These are phyloP conservation scores for Copidosoma aretas DNA, from an alignment of 2,888 invertebrate genomes.

Conservation along the genomic window DNA sequence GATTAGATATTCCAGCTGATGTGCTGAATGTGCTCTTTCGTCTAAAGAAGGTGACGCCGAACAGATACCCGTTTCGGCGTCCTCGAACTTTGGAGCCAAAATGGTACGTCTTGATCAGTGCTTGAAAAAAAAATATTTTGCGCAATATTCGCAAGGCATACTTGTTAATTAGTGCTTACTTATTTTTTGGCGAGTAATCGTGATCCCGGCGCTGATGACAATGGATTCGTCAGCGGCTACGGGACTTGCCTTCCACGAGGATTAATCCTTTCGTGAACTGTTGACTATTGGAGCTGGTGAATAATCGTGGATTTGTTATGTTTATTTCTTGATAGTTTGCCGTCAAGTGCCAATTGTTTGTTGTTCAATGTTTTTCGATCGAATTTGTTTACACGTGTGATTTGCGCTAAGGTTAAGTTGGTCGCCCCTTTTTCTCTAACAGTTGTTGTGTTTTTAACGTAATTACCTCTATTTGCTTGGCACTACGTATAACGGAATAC, in stretches of 20 bases:
- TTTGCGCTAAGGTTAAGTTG: slow-evolving; percentile 21
- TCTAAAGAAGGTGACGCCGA: slow-evolving; percentile 15
- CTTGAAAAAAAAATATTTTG: slow-evolving; percentile 21
- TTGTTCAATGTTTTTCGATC: background rate
- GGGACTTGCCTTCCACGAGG: background rate
- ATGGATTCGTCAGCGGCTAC: background rate
- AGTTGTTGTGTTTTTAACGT: background rate
- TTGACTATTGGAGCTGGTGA: background rate
- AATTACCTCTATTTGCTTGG: too few species aligned
- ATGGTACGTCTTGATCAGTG: slow-evolving; percentile 27
- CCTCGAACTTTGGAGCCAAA: slow-evolving; percentile 13
- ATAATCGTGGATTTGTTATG: background rate
- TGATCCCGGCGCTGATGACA: background rate
- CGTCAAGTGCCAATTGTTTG: background rate
- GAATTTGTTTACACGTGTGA: slow-evolving; percentile 31
- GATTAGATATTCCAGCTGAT: too few species aligned
- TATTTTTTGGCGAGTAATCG: background rate
- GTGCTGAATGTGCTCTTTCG: too few species aligned
- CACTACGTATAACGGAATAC: background rate
- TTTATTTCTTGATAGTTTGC: background rate
- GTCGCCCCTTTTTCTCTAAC: background rate
- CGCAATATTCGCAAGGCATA: background rate
- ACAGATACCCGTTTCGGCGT: slow-evolving; percentile 1
- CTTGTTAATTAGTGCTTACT: background rate
- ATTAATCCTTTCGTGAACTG: slow-evolving; percentile 9